Conservation (phyloP, 2,113 vertebrate genomes). For the Corydoras sp. region DNA sequence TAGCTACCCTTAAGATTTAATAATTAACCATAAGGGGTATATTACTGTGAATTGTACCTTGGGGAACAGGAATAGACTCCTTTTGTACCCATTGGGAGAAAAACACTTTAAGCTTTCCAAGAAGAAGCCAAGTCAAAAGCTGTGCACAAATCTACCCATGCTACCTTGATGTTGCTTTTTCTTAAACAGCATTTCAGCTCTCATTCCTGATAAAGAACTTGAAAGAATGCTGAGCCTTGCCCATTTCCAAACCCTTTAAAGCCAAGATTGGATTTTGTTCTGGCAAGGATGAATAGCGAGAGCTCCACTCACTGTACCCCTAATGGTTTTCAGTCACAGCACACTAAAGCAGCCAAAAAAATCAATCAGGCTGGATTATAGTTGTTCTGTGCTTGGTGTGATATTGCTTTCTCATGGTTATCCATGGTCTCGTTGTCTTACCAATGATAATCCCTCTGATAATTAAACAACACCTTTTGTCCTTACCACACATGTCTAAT, state of each 20-base stretch:
- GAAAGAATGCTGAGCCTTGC: slow-evolving; percentile 6
- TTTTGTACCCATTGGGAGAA: no score
- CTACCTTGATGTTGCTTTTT: slow-evolving; percentile 6
- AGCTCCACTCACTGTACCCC: slow-evolving; percentile 15
- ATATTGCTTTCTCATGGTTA: slow-evolving; percentile 1
- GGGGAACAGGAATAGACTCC: no score
- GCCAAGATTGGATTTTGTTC: slow-evolving; percentile 22
- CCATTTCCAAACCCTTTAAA: slow-evolving; percentile 24
- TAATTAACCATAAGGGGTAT: no score
- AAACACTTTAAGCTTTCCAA: not conserved
- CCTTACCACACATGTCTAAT: no score
- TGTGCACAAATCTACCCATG: slow-evolving; percentile 6
- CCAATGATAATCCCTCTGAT: slow-evolving; percentile 12
- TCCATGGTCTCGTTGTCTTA: not conserved
- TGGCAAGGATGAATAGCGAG: slow-evolving; percentile 31
- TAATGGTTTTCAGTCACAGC: slow-evolving; percentile 14
- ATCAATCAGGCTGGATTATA: slow-evolving; percentile 19
- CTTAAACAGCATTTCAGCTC: slow-evolving; percentile 5
- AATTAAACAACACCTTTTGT: not conserved
- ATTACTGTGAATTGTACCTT: no score
- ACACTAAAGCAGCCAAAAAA: slow-evolving; percentile 2
- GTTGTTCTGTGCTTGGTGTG: not conserved
- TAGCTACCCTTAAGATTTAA: no score
- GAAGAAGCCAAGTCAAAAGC: slow-evolving; percentile 33
- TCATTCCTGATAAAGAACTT: slow-evolving; percentile 11